Conservation (phyloP, 2,797 vertebrate genomes). For the Gobio occitaniae region DNA sequence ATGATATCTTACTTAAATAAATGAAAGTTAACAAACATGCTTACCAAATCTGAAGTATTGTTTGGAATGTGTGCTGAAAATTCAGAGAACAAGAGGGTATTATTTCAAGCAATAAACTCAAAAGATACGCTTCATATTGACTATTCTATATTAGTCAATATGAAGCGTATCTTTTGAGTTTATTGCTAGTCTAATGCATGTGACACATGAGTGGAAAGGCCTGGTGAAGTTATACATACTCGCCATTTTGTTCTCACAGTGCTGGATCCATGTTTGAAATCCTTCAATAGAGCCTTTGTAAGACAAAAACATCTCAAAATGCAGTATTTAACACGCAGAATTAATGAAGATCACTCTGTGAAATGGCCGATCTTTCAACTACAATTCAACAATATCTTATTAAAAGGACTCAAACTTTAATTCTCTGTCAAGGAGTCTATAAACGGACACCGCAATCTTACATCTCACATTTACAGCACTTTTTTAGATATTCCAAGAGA, state of each 20-base stretch:
- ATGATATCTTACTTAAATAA: neutral
- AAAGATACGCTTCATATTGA: neutral
- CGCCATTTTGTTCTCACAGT: conserved; percentile 85
- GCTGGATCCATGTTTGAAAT: conserved; percentile 89
- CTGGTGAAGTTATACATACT: conserved; percentile 76
- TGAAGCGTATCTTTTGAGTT: neutral
- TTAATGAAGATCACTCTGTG: neutral
- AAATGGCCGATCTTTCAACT: neutral
- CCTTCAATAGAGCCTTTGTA: conserved; percentile 81
- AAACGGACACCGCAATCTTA: neutral
- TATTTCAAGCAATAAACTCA: neutral
- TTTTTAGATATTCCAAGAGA: too few relatives aligned
- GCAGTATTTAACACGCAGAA: neutral
- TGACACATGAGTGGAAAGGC: neutral
- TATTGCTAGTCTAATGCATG: neutral
- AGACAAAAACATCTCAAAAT: conserved; percentile 17
- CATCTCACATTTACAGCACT: neutral
- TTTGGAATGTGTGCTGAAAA: conserved; percentile 49
- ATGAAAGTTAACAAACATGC: conserved; percentile 1
- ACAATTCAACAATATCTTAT: neutral
- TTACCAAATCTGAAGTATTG: conserved; percentile 52
- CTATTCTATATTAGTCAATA: neutral
- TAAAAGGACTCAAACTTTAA: neutral
- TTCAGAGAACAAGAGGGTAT: conserved; percentile 20
- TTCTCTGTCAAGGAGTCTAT: neutral